A percentile compares a stretch with the other conserved stretches of the same genome.
These are phyloP conservation scores for Deilephila elpenor DNA, from an alignment of 2,888 invertebrate species.

Conservation along the genomic window DNA sequence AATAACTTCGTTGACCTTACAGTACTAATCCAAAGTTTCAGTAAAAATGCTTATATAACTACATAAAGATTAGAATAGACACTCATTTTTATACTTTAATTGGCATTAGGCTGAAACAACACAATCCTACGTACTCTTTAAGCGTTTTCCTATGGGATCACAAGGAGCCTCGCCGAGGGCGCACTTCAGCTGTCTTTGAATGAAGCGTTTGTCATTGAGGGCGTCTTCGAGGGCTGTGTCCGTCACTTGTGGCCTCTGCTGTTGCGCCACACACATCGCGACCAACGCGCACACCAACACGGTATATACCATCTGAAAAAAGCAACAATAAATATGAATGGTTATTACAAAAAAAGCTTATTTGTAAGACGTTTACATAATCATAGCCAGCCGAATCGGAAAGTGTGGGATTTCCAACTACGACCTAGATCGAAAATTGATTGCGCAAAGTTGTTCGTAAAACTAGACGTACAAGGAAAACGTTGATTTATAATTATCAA, in stretches of 20 bases:
- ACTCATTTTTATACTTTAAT: no score
- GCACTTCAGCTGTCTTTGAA: constrained; percentile 89
- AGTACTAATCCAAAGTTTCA: no score
- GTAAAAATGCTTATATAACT: no score
- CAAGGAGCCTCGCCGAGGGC: constrained; percentile 90
- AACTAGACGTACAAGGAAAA: no score
- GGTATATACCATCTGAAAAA: constrained; percentile 25
- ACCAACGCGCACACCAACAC: constrained; percentile 55
- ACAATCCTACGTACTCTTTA: constrained; percentile 86
- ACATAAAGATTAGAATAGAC: no score
- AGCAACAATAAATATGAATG: constrained; percentile 35
- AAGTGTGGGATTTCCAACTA: no score
- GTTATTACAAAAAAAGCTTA: background rate
- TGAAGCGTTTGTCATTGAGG: constrained; percentile 88
- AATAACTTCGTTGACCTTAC: no score
- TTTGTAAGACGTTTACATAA: background rate
- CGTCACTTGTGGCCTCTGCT: constrained; percentile 80
- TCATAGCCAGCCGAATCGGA: background rate
- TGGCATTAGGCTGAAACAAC: no score
- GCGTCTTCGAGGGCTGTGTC: constrained; percentile 88
- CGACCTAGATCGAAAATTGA: no score
- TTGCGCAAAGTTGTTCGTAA: no score
- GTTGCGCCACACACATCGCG: constrained; percentile 55
- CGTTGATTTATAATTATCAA: no score
- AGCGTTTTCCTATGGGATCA: constrained; percentile 88